These are phyloP conservation scores for Rhegmatorhina hoffmannsi DNA, from an alignment of 2,113 vertebrate species.

Conservation along the genomic window DNA sequence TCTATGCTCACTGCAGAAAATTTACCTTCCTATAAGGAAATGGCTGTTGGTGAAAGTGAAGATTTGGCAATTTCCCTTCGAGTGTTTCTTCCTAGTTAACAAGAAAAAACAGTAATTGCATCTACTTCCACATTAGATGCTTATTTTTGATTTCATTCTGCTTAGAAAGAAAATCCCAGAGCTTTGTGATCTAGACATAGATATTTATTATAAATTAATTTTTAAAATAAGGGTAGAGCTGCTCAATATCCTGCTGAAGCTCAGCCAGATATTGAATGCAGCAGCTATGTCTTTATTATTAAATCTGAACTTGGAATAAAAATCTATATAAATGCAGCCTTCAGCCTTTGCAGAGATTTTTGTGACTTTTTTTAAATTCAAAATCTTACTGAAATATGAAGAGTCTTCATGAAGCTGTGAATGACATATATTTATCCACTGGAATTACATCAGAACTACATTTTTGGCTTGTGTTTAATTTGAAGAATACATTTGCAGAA, in stretches of 20 bases:
- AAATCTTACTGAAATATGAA: slow-evolving; percentile 28
- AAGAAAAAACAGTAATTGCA: not conserved
- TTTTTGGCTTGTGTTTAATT: slow-evolving; percentile 60
- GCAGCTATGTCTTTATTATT: not conserved
- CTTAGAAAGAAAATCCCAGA: not conserved
- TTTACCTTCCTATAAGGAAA: not conserved
- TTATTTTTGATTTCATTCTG: not conserved
- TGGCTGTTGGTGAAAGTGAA: not conserved
- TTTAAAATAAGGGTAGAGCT: not conserved
- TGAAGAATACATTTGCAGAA: slow-evolving; percentile 60
- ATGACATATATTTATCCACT: slow-evolving; percentile 54
- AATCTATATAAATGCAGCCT: not conserved
- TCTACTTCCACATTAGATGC: not conserved
- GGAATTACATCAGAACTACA: slow-evolving; percentile 41
- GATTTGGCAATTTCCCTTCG: not conserved
- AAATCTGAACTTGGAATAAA: slow-evolving; percentile 16
- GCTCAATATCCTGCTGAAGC: not conserved
- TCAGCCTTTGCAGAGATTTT: not conserved
- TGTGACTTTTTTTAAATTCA: not conserved
- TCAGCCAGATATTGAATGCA: not conserved
- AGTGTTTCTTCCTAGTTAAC: not conserved
- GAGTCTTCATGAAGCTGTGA: not conserved
- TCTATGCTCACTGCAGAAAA: not conserved
- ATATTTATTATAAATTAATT: not conserved
- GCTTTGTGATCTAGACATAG: not conserved